A percentile compares a stretch with the other conserved stretches of the same genome.
Conservation (phyloP, 2,113 vertebrate species). For the Larimichthys polyactis region DNA sequence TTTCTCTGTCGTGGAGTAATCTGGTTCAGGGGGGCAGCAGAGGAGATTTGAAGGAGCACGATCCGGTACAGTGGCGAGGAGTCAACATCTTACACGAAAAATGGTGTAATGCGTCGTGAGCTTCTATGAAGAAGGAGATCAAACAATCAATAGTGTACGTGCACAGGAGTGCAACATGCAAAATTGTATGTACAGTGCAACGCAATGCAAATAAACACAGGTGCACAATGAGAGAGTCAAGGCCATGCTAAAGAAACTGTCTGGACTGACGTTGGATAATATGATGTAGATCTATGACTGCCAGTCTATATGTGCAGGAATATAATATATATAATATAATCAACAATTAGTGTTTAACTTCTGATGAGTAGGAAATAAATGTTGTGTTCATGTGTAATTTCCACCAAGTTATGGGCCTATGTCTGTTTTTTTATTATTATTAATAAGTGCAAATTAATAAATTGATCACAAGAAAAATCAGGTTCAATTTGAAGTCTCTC, state of each 20-base stretch:
- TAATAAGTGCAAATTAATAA: background rate
- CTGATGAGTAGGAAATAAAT: slow-evolving; percentile 76
- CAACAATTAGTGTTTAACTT: slow-evolving; percentile 86
- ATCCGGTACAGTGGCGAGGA: slow-evolving; percentile 93
- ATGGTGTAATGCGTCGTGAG: slow-evolving; percentile 95
- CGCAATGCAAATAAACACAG: background rate
- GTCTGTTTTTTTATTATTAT: background rate
- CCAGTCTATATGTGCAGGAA: background rate
- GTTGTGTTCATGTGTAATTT: background rate
- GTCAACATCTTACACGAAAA: slow-evolving; percentile 98
- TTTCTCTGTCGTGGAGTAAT: background rate
- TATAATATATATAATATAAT: background rate
- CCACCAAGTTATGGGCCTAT: background rate
- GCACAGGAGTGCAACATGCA: background rate
- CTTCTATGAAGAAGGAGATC: slow-evolving; percentile 87
- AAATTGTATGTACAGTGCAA: background rate
- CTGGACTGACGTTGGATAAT: too few species aligned
- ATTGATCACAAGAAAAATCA: background rate
- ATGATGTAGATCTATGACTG: background rate
- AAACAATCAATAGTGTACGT: slow-evolving; percentile 68
- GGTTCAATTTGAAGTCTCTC: background rate
- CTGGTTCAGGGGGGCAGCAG: slow-evolving; percentile 89
- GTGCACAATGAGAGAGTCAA: background rate
- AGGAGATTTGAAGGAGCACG: slow-evolving; percentile 96
- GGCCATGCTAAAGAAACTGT: slow-evolving; percentile 6